These are phyloP conservation scores for Drosophila nebulosa DNA, from an alignment of 1,140 invertebrate genomes.

Conservation along the genomic window DNA sequence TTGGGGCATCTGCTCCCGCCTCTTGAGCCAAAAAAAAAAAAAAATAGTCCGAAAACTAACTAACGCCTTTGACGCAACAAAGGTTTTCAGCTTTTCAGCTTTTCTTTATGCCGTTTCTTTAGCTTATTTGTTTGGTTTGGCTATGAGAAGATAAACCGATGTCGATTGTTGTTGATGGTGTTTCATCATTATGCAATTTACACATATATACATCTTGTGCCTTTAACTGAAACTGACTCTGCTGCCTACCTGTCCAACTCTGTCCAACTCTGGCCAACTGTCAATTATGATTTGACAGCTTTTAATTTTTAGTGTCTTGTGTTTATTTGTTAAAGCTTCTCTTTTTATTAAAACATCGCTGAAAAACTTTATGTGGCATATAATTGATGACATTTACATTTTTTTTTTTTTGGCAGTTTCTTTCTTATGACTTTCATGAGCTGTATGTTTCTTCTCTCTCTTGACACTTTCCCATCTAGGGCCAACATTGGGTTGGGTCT, in stretches of 20 bases:
- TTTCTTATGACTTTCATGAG: too few species aligned
- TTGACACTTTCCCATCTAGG: constrained; percentile 36
- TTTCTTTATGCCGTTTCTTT: constrained; percentile 29
- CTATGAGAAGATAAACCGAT: constrained; percentile 1
- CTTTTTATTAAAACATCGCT: background rate
- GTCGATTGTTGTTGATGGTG: constrained; percentile 14
- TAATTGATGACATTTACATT: constrained; percentile 69
- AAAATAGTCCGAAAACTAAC: constrained; percentile 12
- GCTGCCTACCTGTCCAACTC: background rate
- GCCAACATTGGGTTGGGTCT: background rate
- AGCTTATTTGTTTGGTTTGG: background rate
- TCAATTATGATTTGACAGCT: constrained; percentile 72
- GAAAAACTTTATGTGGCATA: constrained; percentile 34
- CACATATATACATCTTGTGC: constrained; percentile 54
- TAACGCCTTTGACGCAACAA: constrained; percentile 11
- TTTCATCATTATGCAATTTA: constrained; percentile 65
- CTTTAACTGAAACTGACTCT: background rate
- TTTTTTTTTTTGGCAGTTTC: constrained; percentile 14
- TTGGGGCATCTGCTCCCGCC: constrained; percentile 18
- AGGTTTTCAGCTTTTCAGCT: constrained; percentile 9
- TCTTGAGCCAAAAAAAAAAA: background rate
- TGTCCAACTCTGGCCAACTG: constrained; percentile 13
- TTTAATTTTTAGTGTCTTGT: constrained; percentile 52
- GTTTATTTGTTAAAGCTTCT: constrained; percentile 5
- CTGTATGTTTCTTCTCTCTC: background rate